Base-by-base conservation (phyloP, 2,888 invertebrate genomes). In the Caenorhabditis sinica region DNA sequence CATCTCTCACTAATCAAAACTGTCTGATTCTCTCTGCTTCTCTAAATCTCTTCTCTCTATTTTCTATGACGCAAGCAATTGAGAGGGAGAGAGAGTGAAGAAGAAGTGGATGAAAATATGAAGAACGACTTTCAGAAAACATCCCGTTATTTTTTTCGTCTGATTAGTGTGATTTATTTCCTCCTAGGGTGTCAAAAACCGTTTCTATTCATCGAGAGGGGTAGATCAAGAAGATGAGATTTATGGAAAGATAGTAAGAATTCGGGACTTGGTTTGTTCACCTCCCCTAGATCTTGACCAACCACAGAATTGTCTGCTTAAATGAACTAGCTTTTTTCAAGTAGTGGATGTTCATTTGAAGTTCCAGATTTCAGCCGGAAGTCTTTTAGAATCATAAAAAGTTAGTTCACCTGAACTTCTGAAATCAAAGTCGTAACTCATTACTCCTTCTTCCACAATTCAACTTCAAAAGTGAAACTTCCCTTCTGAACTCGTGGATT, bases 121-220 rank as follows among this genome's bases (percentile, higher is more conserved):
- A 43, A 65, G 65, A 49, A 68, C 68, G 68, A 68, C 51, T 68
- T 68, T 68, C 30, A 68, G 53, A 68, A 68, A 53, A 68, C 51
- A 51, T 6, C 28, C 28, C 1, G 20, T 65, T 33, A 17, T 45
- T 65, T 17, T 20, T 4, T 56, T 56, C 17, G 3, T 36, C 23
- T 68, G 25, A 65, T 68, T 53, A 23, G n/a, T 68, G 30, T 68
- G 51, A 68, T 68, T 53, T 33, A 33, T 53, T 40, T 28, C 15
- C 17, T 28, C 17, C 40, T 17, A 1, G 9, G n/a, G 28, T 33
- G 60, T 60, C 33, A n/a, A 60, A 20, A 33, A 56, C 20, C 33
- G 30, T 20, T 60, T 33, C n/a, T 4, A 33, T 33, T 60, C 17
- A 13, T 40, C 23, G 9, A 61, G 60, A 58, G n/a, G 56, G 51